A percentile compares a stretch with the other conserved stretches of the same genome.
phyloP scores from a whole-genome alignment of 2,888 invertebrate species.

The Oasisia sp. region DNA sequence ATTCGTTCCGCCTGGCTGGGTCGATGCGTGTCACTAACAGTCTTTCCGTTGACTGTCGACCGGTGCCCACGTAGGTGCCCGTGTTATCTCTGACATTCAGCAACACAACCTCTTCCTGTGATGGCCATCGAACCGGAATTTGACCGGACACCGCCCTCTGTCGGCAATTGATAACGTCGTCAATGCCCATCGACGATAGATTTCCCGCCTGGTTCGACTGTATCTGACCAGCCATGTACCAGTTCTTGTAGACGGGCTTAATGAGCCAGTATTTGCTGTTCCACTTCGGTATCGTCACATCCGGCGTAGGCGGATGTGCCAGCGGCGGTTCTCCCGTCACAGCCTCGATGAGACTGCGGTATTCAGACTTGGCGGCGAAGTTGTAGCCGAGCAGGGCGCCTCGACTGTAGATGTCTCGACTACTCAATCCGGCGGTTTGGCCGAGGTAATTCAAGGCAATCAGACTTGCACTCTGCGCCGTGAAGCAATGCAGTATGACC shows the following conservation, averaged over 20 bases:
- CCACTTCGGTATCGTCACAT: slow-evolving; percentile 39
- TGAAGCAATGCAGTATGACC: neutral
- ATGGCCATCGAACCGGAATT: neutral
- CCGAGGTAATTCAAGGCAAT: neutral
- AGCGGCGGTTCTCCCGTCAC: slow-evolving; percentile 34
- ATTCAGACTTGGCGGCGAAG: neutral
- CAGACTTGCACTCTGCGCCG: neutral
- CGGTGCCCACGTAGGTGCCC: slow-evolving; percentile 48
- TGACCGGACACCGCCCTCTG: slow-evolving; percentile 38
- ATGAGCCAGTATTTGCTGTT: slow-evolving; percentile 51
- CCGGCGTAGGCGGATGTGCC: slow-evolving; percentile 40
- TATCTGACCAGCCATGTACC: slow-evolving; percentile 56
- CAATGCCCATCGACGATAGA: slow-evolving; percentile 47
- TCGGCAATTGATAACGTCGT: slow-evolving; percentile 51
- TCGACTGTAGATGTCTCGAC: neutral
- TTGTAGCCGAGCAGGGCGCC: slow-evolving; percentile 38
- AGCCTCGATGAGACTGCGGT: neutral
- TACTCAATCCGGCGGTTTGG: neutral
- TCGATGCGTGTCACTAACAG: slow-evolving; percentile 36
- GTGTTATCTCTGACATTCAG: slow-evolving; percentile 51
- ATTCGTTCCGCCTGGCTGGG: slow-evolving; percentile 42
- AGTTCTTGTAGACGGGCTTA: slow-evolving; percentile 52
- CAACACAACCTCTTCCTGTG: slow-evolving; percentile 50
- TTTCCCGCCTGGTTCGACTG: slow-evolving; percentile 43
- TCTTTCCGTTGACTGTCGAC: slow-evolving; percentile 45